Evolutionary conservation across 2,113 vertebrate species (phyloP), one percentile per base, ranked within the genome.

Genomic region (Catharus fuscescens): DNA sequence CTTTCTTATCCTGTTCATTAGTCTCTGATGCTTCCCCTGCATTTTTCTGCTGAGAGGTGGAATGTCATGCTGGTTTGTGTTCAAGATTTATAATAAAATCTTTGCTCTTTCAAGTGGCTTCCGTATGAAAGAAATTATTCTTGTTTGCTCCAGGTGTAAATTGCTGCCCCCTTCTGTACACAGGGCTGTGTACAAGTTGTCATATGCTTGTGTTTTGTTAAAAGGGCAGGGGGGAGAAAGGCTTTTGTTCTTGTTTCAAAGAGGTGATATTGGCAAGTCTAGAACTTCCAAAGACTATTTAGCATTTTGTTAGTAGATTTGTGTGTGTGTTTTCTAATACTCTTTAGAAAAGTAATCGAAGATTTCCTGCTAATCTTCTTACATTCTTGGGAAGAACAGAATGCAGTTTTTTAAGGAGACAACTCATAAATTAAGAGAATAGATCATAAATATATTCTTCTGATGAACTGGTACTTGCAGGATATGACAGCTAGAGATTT

Each of bases 401-500:
- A 34, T 20, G 24, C 3, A 40, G 3, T 50, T 73, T 84, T 89
- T 72, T 34, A 79, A 85, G 18, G 40, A 54, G 54, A 72, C 82
- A 72, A 5, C 9, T 60, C 31, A 3, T 44, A 81, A 62, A 32
- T n/a, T 14, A 70, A 53, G 25, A 87, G 59, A 79, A 14, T 4
- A 15, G 31, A 34, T 10, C 34, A 52, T 52, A 56, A 85, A 36
- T 61, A 11, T 8, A 13, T 72, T 95, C 10, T 80, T 93, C 42
- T 85, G 24, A 69, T 90, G 28, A 40, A 85, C 74, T 95, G 67
- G 20, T 92, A 3, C 64, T 92, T 90, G 10, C 72, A 99, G 99
- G 99, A 99, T 86, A 99, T 99, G 99, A 99, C 99, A 0, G 99
- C 98, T 2, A 98, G 99, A 81, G 99, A 99, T 88, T 97, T 99